These are phyloP conservation scores for Steinernema hermaphroditum DNA, from an alignment of 2,888 invertebrate genomes.

Conservation along the genomic window DNA sequence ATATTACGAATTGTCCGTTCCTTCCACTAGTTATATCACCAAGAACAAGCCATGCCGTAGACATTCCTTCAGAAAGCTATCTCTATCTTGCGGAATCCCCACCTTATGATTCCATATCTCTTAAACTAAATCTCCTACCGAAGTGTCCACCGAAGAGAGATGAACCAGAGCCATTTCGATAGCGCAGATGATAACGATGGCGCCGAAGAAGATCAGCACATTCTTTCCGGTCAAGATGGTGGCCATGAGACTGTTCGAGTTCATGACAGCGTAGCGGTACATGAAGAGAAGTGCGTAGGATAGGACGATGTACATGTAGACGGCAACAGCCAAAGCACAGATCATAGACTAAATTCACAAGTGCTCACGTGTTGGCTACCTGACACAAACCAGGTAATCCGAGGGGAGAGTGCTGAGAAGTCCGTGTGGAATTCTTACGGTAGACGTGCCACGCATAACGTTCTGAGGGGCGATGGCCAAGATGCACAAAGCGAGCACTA, in stretches of 20 bases:
- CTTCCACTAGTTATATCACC: no score
- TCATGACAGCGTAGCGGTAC: conserved; percentile 51
- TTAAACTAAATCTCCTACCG: no score
- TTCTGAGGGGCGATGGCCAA: conserved; percentile 43
- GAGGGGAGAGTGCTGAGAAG: conserved; percentile 41
- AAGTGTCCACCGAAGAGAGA: conserved; percentile 50
- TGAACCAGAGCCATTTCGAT: conserved; percentile 46
- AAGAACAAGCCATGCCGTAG: no score
- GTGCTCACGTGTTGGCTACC: conserved; percentile 17
- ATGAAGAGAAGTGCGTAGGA: conserved; percentile 44
- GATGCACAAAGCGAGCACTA: conserved; percentile 43
- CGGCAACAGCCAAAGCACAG: conserved; percentile 41
- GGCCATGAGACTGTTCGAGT: conserved; percentile 42
- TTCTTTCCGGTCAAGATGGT: conserved; percentile 45
- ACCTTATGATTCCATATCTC: no score
- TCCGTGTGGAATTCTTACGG: conserved; percentile 43
- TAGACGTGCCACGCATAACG: conserved; percentile 34
- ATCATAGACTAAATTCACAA: conserved; percentile 30
- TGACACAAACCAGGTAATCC: conserved; percentile 34
- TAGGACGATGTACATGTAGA: conserved; percentile 45
- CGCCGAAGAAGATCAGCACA: conserved; percentile 39
- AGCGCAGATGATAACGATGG: conserved; percentile 42
- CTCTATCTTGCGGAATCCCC: no score
- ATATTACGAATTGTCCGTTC: no score
- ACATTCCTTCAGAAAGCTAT: no score